Evolutionary conservation across 2,113 vertebrate species (phyloP).

Genomic region (Lanius collurio): DNA sequence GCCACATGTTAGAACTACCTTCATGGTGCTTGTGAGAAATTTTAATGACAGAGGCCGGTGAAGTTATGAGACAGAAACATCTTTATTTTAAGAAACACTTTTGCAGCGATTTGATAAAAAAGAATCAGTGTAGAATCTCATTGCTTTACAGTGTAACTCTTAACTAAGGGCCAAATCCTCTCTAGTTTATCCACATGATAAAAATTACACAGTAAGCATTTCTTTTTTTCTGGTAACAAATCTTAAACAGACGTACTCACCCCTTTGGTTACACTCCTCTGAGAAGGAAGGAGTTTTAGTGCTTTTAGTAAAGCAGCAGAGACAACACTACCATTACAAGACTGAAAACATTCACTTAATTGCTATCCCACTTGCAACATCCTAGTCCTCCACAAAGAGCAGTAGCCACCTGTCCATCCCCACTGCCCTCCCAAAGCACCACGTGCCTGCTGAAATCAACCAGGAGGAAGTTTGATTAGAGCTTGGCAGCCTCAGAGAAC

Average conservation of each 20-base stretch:
- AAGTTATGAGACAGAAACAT: neutral
- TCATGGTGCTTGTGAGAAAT: neutral
- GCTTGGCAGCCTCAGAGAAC: neutral
- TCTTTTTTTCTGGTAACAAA: neutral
- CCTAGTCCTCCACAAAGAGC: neutral
- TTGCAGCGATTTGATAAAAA: neutral
- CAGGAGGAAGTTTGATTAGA: neutral
- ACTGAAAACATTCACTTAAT: neutral
- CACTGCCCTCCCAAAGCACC: neutral
- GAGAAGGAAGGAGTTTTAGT: neutral
- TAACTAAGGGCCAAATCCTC: neutral
- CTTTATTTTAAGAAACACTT: neutral
- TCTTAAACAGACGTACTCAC: neutral
- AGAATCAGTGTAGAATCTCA: neutral
- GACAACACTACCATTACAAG: neutral
- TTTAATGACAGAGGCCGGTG: neutral
- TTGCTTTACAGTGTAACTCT: neutral
- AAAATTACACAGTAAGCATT: neutral
- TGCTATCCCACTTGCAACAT: neutral
- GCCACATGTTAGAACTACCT: neutral
- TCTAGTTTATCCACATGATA: neutral
- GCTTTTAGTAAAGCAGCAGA: neutral
- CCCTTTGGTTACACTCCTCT: neutral
- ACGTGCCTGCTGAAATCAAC: fast-evolving
- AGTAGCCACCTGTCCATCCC: neutral